phyloP scores from a whole-genome alignment of 2,888 invertebrate species.

The Philonicus albiceps region DNA sequence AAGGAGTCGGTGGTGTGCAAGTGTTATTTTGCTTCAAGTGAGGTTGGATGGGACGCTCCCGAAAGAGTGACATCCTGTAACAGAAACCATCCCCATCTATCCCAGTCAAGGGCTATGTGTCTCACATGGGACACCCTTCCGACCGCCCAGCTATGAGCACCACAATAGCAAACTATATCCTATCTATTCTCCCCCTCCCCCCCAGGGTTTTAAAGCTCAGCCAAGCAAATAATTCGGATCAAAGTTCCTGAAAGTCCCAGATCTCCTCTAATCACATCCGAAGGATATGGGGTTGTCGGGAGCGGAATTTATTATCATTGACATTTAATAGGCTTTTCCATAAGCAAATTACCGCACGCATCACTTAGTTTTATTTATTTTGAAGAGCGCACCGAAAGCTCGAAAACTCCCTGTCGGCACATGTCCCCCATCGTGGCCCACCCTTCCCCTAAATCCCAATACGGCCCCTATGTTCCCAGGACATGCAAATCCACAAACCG shows the following conservation, averaged over 20 bases:
- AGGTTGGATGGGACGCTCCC: background rate
- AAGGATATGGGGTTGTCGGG: slow-evolving; percentile 14
- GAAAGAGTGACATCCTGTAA: background rate
- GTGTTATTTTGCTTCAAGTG: background rate
- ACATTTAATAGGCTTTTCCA: slow-evolving; percentile 47
- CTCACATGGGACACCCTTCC: background rate
- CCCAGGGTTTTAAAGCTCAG: background rate
- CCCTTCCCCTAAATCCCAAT: background rate
- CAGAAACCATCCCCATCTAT: background rate
- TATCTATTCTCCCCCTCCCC: background rate
- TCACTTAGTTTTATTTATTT: slow-evolving; percentile 47
- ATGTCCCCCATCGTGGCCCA: background rate
- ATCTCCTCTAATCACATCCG: slow-evolving; percentile 18
- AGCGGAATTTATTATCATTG: slow-evolving; percentile 47
- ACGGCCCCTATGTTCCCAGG: background rate
- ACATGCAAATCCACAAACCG: slow-evolving; percentile 33
- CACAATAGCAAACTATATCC: background rate
- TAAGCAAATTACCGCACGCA: slow-evolving; percentile 47
- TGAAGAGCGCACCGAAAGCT: slow-evolving; percentile 24
- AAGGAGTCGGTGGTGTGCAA: background rate
- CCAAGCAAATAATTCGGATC: slow-evolving; percentile 2
- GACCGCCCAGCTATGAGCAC: background rate
- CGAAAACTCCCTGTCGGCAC: slow-evolving; percentile 23
- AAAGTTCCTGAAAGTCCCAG: slow-evolving; percentile 9
- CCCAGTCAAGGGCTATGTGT: background rate